Percentiles rank a stretch among this genome's conserved stretches.
These are phyloP conservation scores for Gastrophysa polygoni DNA, from an alignment of 2,888 invertebrate species.

Conservation along the genomic window DNA sequence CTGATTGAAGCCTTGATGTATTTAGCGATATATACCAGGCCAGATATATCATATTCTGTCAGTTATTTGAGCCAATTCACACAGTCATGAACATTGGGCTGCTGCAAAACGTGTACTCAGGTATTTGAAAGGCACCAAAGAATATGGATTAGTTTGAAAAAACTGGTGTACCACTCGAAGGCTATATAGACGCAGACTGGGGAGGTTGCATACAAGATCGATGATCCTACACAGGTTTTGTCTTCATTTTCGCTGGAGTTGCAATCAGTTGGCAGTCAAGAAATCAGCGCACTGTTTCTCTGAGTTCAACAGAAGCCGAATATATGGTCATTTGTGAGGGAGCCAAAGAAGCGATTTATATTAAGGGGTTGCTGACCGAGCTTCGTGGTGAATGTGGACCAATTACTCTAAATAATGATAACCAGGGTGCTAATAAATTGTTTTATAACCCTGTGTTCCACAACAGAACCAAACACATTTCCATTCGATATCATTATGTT, in stretches of 20 bases:
- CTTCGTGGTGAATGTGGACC: not conserved
- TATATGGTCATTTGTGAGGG: conserved; percentile 25
- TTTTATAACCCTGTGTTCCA: conserved; percentile 3
- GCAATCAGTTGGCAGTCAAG: conserved; percentile 24
- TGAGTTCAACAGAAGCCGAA: conserved; percentile 31
- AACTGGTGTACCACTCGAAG: not conserved
- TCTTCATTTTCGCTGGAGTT: conserved; percentile 20
- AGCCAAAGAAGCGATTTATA: conserved; percentile 15
- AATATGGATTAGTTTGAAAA: not conserved
- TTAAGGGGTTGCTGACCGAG: not conserved
- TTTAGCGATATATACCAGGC: not conserved
- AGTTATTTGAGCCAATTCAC: conserved; percentile 2
- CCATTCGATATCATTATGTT: not conserved
- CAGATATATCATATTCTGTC: conserved; percentile 4
- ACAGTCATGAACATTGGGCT: not conserved
- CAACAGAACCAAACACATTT: not conserved
- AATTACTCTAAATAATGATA: not conserved
- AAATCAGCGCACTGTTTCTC: conserved; percentile 29
- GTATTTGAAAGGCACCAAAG: not conserved
- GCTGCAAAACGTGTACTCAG: not conserved
- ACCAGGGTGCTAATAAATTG: not conserved
- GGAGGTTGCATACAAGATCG: conserved; percentile 18
- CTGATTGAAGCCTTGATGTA: conserved; percentile 11
- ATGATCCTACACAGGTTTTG: conserved; percentile 29
- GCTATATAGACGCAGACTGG: conserved; percentile 32